Evolutionary conservation across 2,888 invertebrate species (phyloP), one percentile per base, ranked within the genome.

Genomic region (Sepioteuthis lessoniana): DNA sequence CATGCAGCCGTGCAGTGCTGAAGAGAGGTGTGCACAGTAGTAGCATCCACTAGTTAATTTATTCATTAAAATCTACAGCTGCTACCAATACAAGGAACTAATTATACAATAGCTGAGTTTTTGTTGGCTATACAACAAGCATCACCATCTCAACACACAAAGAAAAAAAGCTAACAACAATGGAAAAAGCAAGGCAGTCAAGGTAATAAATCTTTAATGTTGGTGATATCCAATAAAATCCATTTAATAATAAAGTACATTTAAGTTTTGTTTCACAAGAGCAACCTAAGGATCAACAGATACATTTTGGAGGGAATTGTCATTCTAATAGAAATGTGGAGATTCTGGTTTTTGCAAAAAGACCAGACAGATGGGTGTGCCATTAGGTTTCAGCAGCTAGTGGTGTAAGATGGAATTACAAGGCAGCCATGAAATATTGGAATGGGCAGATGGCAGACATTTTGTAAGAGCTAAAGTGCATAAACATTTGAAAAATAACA

Each of bases 171-270:
- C 76, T 76, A 76, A 92, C 37, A 92, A 92, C 91, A 92, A 92
- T 42, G 91, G 46, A 47, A 42, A 47, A 42, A 91, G 91, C 91
- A 92, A 92, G 47, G 91, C 91, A 47, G 35, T 92, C 42, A 92
- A 92, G 76, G 76, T 76, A 76, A 76, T 46, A 31, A 91, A 92
- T 46, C 42, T 42, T 92, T 46, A 92, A 47, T 92, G n/a, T 92
- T 47, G 47, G 47, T 92, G 91, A 92, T 92, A 92, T 92, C 91
- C 91, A 92, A 92, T 47, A 92, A 92, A 92, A 46, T 92, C 91
- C 91, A 92, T 92, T 92, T 46, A 92, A 91, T 76, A 76, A 76
- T 91, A 91, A 46, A 46, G 47, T 92, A 92, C 91, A 92, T 38
- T 42, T 76, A 92, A 92, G 21, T 47, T 31, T 92, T 92, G 35